Conservation (phyloP, 2,888 invertebrate genomes). For the Kryphioiulus occultus region DNA sequence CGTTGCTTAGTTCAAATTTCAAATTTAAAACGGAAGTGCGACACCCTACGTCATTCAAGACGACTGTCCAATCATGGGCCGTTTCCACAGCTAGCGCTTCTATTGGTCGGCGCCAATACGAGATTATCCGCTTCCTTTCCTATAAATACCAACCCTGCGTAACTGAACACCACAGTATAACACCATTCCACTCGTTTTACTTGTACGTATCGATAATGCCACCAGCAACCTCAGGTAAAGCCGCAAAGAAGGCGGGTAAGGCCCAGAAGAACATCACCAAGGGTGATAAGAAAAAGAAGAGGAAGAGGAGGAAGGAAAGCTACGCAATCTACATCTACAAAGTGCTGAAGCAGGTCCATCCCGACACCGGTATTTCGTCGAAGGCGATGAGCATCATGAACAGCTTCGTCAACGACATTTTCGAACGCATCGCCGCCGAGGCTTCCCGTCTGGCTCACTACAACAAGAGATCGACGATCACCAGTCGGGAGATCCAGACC, state of each 20-base stretch:
- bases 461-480: slow-evolving; percentile 72
- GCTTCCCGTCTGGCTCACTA: slow-evolving; percentile 72
- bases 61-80: too few species aligned
- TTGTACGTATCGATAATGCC: too few species aligned
- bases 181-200: too few species aligned
- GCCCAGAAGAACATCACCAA: slow-evolving; percentile 69
- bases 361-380: slow-evolving; percentile 72
- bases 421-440: slow-evolving; percentile 75
- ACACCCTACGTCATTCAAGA: too few species aligned
- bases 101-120: too few species aligned
- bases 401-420: slow-evolving; percentile 76
- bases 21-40: too few species aligned
- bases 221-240: slow-evolving; percentile 54
- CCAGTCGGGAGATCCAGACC: slow-evolving; percentile 74
- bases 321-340: slow-evolving; percentile 70
- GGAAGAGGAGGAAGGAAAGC: slow-evolving; percentile 66
- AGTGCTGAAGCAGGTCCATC: slow-evolving; percentile 70
- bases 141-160: too few species aligned
- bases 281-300: slow-evolving; percentile 69
- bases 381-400: slow-evolving; percentile 79
- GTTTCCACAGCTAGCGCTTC: too few species aligned
- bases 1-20: too few species aligned
- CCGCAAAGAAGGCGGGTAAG: slow-evolving; percentile 64
- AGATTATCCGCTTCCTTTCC: too few species aligned
- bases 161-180: too few species aligned